Percentiles rank a stretch among this genome's conserved stretches.
Evolutionary conservation across 2,797 vertebrate genomes (phyloP).

Genomic region (Gobio occitaniae): DNA sequence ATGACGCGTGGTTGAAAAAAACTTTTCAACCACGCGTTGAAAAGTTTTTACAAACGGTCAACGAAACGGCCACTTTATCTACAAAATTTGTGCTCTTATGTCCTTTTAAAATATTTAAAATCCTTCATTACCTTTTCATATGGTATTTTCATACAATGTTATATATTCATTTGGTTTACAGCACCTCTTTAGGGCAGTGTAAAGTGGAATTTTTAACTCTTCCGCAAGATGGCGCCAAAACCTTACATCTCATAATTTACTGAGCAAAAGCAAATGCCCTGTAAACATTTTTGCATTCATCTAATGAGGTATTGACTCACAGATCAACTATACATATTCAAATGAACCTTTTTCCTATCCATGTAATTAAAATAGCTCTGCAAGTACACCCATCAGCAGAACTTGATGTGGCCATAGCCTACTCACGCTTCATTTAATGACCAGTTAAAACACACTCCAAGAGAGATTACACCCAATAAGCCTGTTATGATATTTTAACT

Average conservation of each 20-base stretch:
- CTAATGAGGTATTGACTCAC: neutral
- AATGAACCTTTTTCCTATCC: neutral
- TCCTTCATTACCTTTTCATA: no score
- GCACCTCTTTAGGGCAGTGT: neutral
- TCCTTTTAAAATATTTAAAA: no score
- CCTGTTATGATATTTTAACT: conserved; percentile 42
- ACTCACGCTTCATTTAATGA: neutral
- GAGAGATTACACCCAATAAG: conserved; percentile 11
- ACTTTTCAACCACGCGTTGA: no score
- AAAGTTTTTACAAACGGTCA: no score
- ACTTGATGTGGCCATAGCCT: neutral
- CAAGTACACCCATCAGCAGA: neutral
- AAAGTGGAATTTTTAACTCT: neutral
- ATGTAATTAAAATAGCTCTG: neutral
- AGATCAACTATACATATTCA: neutral
- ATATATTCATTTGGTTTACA: neutral
- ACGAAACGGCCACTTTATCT: no score
- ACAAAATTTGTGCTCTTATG: no score
- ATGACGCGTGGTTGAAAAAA: no score
- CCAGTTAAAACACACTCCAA: neutral
- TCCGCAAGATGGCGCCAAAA: conserved; percentile 19
- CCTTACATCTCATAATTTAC: neutral
- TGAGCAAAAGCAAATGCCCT: neutral
- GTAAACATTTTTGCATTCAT: no score
- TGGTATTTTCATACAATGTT: no score